These are phyloP conservation scores for Luscinia luscinia DNA, from an alignment of 2,797 vertebrate species.

Conservation along the genomic window DNA sequence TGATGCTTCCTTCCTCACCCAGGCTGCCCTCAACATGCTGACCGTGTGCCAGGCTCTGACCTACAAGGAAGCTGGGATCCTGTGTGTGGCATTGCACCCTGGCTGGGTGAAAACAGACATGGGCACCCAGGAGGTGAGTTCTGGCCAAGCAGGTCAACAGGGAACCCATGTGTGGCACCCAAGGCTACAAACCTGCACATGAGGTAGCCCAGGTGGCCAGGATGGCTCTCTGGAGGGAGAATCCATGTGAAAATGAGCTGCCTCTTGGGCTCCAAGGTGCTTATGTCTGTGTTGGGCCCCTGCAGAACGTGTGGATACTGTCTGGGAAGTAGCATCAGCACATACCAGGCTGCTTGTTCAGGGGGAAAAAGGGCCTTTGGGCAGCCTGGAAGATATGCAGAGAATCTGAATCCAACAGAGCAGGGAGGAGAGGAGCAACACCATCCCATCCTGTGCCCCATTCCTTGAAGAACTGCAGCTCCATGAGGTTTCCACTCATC, in stretches of 20 bases:
- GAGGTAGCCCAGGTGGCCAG: neutral
- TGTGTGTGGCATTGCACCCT: constrained; percentile 57
- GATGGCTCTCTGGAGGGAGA: neutral
- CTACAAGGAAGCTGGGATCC: constrained; percentile 48
- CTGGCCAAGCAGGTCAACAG: neutral
- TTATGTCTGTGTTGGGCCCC: neutral
- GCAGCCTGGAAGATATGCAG: neutral
- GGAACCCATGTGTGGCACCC: neutral
- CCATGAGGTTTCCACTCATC: neutral
- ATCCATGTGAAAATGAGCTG: neutral
- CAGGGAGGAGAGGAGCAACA: neutral
- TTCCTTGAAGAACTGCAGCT: neutral
- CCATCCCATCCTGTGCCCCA: neutral
- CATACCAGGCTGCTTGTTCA: neutral
- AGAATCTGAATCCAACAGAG: neutral
- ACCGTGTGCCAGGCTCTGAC: constrained; percentile 54
- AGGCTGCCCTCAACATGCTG: constrained; percentile 72
- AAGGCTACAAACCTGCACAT: neutral
- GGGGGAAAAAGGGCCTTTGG: neutral
- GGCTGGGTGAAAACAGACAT: constrained; percentile 71
- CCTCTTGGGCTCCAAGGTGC: neutral
- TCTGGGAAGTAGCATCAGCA: neutral
- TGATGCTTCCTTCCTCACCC: neutral
- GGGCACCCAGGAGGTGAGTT: constrained; percentile 60
- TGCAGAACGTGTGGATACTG: neutral